These are phyloP conservation scores for Larimichthys polyactis DNA, from an alignment of 2,113 vertebrate genomes.

Conservation along the genomic window DNA sequence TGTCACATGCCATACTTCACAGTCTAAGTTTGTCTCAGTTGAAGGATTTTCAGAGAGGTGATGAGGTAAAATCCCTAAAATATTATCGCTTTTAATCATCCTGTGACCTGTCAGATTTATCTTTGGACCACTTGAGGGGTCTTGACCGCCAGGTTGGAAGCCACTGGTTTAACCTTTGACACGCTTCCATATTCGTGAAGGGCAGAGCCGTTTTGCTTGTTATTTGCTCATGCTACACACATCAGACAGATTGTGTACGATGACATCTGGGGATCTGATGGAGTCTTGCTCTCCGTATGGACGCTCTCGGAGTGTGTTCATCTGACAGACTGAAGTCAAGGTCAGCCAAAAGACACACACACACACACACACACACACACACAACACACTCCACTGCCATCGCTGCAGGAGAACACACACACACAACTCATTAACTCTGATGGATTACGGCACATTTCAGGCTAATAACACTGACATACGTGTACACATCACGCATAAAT, in stretches of 20 bases:
- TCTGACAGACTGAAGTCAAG: conserved; percentile 73
- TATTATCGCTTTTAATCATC: conserved; percentile 13
- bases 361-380: conserved; percentile 34
- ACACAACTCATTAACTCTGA: conserved; percentile 76
- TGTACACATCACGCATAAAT: conserved; percentile 49
- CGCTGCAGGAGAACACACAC: conserved; percentile 43
- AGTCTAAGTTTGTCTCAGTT: not conserved
- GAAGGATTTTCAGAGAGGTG: not conserved
- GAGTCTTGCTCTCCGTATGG: conserved; percentile 65
- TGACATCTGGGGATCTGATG: conserved; percentile 73
- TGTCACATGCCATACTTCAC: not conserved
- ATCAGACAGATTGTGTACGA: conserved; percentile 63
- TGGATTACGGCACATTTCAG: conserved; percentile 71
- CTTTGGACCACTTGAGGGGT: not conserved
- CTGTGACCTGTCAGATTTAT: conserved; percentile 17
- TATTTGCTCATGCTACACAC: conserved; percentile 59
- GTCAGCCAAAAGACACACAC: conserved; percentile 67
- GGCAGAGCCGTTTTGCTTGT: conserved; percentile 37
- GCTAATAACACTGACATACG: conserved; percentile 64
- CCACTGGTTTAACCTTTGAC: conserved; percentile 49
- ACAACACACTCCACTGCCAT: conserved; percentile 42
- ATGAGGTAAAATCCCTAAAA: not conserved
- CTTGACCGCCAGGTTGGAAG: not conserved
- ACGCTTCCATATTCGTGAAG: conserved; percentile 21
- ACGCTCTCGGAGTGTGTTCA: conserved; percentile 40